Evolutionary conservation across 2,888 invertebrate species (phyloP).

Genomic region (Drosophila melanosoma): DNA sequence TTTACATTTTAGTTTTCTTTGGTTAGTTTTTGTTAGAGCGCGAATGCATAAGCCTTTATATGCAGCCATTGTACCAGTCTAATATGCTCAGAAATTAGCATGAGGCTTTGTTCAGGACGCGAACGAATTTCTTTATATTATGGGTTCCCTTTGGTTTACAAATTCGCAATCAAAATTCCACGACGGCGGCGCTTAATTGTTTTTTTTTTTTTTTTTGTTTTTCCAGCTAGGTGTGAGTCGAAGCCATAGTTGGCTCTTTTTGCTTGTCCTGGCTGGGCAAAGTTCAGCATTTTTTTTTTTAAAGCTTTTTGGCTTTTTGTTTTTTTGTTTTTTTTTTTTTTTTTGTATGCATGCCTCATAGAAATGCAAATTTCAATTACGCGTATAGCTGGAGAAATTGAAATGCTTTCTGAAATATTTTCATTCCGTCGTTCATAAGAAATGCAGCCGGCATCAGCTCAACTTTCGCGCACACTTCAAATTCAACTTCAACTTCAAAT

Average conservation of each 20-base stretch:
- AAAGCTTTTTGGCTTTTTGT: slow-evolving; percentile 3
- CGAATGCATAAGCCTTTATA: slow-evolving; percentile 6
- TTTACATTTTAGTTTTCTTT: slow-evolving; percentile 4
- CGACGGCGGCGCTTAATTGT: slow-evolving; percentile 71
- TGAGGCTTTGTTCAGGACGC: slow-evolving; percentile 16
- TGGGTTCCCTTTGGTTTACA: slow-evolving; percentile 31
- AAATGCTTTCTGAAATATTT: slow-evolving; percentile 76
- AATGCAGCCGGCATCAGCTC: slow-evolving; percentile 65
- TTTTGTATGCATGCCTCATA: slow-evolving; percentile 54
- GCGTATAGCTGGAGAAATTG: slow-evolving; percentile 74
- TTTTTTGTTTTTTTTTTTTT: slow-evolving; percentile 35
- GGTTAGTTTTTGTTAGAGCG: slow-evolving; percentile 45
- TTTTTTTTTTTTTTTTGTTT: slow-evolving; percentile 58
- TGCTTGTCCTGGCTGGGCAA: slow-evolving; percentile 45
- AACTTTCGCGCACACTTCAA: slow-evolving; percentile 40
- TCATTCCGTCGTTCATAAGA: slow-evolving; percentile 67
- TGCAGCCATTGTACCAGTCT: slow-evolving; percentile 5
- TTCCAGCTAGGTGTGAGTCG: slow-evolving; percentile 13
- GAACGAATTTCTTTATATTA: slow-evolving; percentile 1
- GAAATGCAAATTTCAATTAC: slow-evolving; percentile 81
- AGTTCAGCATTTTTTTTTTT: slow-evolving; percentile 27
- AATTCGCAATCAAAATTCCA: slow-evolving; percentile 78
- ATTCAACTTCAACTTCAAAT: slow-evolving; percentile 33
- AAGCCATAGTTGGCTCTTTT: slow-evolving; percentile 17
- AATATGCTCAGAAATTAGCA: slow-evolving; percentile 45